Percentiles rank a stretch among this genome's conserved stretches.
Evolutionary conservation across 2,113 vertebrate species (phyloP).

Genomic region (Choloepus hoffmanni): DNA sequence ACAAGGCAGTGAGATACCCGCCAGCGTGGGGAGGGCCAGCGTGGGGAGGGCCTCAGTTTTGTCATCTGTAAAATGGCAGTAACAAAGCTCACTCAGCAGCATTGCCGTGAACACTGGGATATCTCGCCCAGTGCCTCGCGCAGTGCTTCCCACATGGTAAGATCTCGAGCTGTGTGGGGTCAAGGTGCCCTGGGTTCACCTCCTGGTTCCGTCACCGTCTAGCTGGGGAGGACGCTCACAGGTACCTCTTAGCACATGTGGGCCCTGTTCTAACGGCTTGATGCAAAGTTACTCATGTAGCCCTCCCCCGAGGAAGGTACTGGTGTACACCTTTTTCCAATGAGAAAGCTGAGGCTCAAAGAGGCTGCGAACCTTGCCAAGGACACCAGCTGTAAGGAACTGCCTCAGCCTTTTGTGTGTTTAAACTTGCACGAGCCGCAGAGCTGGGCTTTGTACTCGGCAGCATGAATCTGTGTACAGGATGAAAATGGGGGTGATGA

Average conservation of each 20-base stretch:
- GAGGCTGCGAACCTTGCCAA: neutral
- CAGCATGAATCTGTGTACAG: neutral
- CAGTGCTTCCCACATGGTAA: neutral
- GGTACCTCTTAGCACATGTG: fast-evolving
- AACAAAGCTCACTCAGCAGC: neutral
- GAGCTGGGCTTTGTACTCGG: neutral
- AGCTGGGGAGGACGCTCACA: neutral
- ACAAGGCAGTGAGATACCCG: neutral
- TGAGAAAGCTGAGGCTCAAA: neutral
- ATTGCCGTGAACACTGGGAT: neutral
- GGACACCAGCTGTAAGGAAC: neutral
- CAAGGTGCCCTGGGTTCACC: neutral
- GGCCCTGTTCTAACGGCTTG: too few species aligned
- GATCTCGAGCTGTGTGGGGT: neutral
- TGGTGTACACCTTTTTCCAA: neutral
- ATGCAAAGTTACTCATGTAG: too few species aligned
- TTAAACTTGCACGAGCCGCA: fast-evolving
- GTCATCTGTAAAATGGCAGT: neutral
- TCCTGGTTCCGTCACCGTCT: neutral
- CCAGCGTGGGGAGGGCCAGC: fast-evolving
- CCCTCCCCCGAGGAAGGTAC: neutral
- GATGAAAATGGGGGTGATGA: neutral
- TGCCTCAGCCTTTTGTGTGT: neutral
- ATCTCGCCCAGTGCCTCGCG: neutral
- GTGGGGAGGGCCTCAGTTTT: neutral